phyloP scores from a whole-genome alignment of 2,888 invertebrate species.

The Bellardia pandia region DNA sequence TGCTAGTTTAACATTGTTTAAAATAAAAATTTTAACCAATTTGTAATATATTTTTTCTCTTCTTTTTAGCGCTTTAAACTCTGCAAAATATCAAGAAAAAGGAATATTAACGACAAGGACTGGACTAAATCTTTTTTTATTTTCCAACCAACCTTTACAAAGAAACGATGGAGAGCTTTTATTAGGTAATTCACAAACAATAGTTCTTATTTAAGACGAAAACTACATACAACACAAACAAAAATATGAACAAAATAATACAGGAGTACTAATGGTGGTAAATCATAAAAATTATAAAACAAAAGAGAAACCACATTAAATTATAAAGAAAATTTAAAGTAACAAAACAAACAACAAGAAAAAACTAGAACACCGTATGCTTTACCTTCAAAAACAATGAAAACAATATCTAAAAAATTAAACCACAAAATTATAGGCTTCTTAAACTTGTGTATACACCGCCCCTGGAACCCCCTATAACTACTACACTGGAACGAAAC shows the following conservation, averaged over 20 bases:
- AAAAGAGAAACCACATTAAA: slow-evolving; percentile 44
- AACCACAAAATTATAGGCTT: slow-evolving; percentile 56
- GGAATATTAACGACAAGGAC: slow-evolving; percentile 55
- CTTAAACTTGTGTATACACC: slow-evolving; percentile 37
- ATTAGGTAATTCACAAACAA: slow-evolving; percentile 1
- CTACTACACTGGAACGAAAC: slow-evolving; percentile 43
- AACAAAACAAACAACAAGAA: slow-evolving; percentile 55
- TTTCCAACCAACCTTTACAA: slow-evolving; percentile 11
- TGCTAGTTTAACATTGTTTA: not conserved
- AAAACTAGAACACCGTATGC: slow-evolving; percentile 79
- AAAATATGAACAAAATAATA: slow-evolving; percentile 18
- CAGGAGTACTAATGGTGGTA: slow-evolving; percentile 58
- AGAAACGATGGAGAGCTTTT: slow-evolving; percentile 25
- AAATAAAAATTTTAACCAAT: not conserved
- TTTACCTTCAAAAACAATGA: slow-evolving; percentile 75
- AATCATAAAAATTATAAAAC: slow-evolving; percentile 58
- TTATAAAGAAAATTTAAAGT: slow-evolving; percentile 62
- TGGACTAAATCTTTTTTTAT: slow-evolving; percentile 54
- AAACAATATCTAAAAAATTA: slow-evolving; percentile 61
- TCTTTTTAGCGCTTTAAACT: slow-evolving; percentile 74
- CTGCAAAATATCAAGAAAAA: slow-evolving; percentile 58
- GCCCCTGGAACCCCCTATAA: not conserved
- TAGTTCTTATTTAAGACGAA: slow-evolving; percentile 10
- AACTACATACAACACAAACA: slow-evolving; percentile 8
- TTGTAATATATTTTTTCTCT: not conserved